phyloP scores from a whole-genome alignment of 2,797 vertebrate genomes.

The Pseudochromis fuscus region DNA sequence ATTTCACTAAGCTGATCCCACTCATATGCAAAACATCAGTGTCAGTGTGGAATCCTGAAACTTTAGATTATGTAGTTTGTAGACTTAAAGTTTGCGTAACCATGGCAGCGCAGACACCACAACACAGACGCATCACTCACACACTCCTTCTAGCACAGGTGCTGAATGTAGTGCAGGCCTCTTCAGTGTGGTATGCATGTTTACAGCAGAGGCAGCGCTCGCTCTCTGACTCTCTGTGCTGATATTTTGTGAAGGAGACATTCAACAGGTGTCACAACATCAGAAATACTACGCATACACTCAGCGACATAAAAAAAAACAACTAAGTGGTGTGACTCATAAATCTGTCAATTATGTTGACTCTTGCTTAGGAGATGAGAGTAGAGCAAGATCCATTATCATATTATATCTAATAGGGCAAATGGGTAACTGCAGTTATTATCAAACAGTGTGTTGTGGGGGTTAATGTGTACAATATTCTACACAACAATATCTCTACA shows the following conservation, averaged over 20 bases:
- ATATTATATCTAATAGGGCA: slow-evolving; percentile 47
- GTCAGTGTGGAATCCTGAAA: slow-evolving; percentile 44
- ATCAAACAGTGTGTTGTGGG: slow-evolving; percentile 31
- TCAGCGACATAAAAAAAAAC: slow-evolving; percentile 34
- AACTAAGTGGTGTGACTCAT: slow-evolving; percentile 45
- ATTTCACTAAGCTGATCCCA: slow-evolving; percentile 31
- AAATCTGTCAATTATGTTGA: slow-evolving; percentile 45
- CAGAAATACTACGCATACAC: slow-evolving; percentile 40
- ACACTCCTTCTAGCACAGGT: slow-evolving; percentile 50
- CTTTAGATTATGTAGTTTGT: slow-evolving; percentile 32
- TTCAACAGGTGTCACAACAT: slow-evolving; percentile 59
- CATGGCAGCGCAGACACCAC: slow-evolving; percentile 58
- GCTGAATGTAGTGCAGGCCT: slow-evolving; percentile 39
- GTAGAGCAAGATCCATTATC: slow-evolving; percentile 42
- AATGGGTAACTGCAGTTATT: slow-evolving; percentile 49
- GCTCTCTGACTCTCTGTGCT: slow-evolving; percentile 37
- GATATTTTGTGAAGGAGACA: slow-evolving; percentile 43
- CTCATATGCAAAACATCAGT: slow-evolving; percentile 33
- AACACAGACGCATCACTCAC: slow-evolving; percentile 38
- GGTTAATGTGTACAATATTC: no score
- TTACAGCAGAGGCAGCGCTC: slow-evolving; percentile 21
- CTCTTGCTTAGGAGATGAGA: slow-evolving; percentile 49
- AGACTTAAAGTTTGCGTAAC: slow-evolving; percentile 47
- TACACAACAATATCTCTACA: no score
- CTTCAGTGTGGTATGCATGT: slow-evolving; percentile 39